Percentiles rank a stretch among this genome's conserved stretches.
Conservation (phyloP, 2,113 vertebrate genomes). For the Ophiodon elongatus region DNA sequence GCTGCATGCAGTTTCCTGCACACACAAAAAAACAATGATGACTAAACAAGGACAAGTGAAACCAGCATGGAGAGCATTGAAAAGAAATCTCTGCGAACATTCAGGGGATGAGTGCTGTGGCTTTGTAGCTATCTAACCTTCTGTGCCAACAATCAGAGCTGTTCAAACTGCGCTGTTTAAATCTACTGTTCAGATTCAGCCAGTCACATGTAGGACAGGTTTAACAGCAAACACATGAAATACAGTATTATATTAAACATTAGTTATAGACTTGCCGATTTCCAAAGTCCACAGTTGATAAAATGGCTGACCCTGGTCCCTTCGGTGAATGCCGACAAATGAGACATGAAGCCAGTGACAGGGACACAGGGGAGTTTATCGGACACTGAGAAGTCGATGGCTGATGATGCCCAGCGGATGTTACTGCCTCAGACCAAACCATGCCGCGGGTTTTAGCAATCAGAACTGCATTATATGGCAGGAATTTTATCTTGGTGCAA, state of each 20-base stretch:
- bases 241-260: slow-evolving; percentile 16
- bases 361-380: slow-evolving; percentile 11
- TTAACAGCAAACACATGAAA: slow-evolving; percentile 3
- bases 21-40: not conserved
- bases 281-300: not conserved
- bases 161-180: slow-evolving; percentile 17
- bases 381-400: not conserved
- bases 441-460: slow-evolving; percentile 34
- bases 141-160: slow-evolving; percentile 15
- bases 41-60: not conserved
- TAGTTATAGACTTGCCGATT: slow-evolving; percentile 9
- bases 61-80: not conserved
- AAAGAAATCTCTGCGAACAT: not conserved
- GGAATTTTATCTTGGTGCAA: slow-evolving; percentile 38
- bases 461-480: slow-evolving; percentile 14
- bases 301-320: slow-evolving; percentile 8
- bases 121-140: slow-evolving; percentile 18
- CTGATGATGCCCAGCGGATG: slow-evolving; percentile 35
- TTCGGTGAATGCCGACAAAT: slow-evolving; percentile 42
- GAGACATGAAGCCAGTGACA: slow-evolving; percentile 42
- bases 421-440: slow-evolving; percentile 17
- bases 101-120: not conserved
- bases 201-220: not conserved
- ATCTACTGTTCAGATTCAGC: slow-evolving; percentile 7
- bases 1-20: not conserved